Conservation (phyloP, 2,797 vertebrate species). For the Enteromius argenteus region DNA sequence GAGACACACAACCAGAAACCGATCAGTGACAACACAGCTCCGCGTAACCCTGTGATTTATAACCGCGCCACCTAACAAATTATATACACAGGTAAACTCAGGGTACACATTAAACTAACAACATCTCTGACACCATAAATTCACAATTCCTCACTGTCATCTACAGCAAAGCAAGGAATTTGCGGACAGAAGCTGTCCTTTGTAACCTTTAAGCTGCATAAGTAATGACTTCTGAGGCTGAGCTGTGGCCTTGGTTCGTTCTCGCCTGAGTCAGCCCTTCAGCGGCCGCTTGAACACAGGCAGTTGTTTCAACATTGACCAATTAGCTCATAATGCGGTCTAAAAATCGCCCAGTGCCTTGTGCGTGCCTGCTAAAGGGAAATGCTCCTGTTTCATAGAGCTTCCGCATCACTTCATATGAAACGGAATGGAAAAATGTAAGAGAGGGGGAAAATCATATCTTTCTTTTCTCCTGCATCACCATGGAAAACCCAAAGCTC, state of each 20-base stretch:
- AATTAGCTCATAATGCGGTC: constrained; percentile 71
- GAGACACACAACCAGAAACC: constrained; percentile 14
- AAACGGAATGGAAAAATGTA: constrained; percentile 76
- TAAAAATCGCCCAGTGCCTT: constrained; percentile 67
- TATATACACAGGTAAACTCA: constrained; percentile 38
- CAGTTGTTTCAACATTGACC: constrained; percentile 51
- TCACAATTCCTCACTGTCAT: constrained; percentile 24
- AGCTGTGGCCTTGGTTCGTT: constrained; percentile 59
- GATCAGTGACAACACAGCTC: constrained; percentile 52
- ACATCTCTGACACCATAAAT: constrained; percentile 23
- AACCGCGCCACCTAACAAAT: constrained; percentile 45
- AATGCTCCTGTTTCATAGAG: constrained; percentile 71
- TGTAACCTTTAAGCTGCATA: constrained; percentile 44
- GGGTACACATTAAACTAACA: constrained; percentile 14
- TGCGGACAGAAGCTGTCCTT: constrained; percentile 56
- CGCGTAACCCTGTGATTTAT: constrained; percentile 67
- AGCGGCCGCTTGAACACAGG: constrained; percentile 37
- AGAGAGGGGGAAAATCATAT: constrained; percentile 50
- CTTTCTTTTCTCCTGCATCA: constrained; percentile 63
- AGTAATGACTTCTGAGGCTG: constrained; percentile 50
- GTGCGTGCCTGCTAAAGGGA: constrained; percentile 66
- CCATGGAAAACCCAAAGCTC: constrained; percentile 76
- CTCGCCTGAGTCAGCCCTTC: constrained; percentile 54
- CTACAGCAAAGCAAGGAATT: constrained; percentile 37
- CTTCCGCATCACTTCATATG: constrained; percentile 71